These are phyloP conservation scores for Pundamilia nyererei DNA, from an alignment of 2,113 vertebrate species.

Conservation along the genomic window DNA sequence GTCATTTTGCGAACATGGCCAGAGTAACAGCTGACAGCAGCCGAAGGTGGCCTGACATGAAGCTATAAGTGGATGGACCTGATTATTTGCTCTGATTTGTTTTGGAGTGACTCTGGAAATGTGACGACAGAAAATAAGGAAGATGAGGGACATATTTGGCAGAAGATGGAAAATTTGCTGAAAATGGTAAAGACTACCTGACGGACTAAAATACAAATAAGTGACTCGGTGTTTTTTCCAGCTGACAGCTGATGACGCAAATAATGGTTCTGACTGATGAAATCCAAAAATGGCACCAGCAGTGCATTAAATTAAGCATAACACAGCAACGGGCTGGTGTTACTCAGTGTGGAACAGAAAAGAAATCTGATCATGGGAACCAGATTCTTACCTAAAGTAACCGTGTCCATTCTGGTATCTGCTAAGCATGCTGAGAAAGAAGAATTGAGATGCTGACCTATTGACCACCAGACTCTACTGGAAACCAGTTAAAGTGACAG, in stretches of 20 bases:
- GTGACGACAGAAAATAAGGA: not conserved
- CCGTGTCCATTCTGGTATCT: not conserved
- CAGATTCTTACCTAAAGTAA: not conserved
- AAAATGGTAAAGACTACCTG: not conserved
- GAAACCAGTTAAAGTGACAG: not conserved
- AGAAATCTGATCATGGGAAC: slow-evolving; percentile 8
- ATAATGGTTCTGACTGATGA: not conserved
- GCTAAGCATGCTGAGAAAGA: slow-evolving; percentile 37
- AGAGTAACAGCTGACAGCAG: slow-evolving; percentile 10
- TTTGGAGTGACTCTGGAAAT: not conserved
- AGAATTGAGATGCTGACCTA: not conserved
- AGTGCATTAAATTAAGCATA: slow-evolving; percentile 2
- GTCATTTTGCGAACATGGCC: slow-evolving; percentile 20
- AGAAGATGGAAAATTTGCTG: not conserved
- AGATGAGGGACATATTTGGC: not conserved
- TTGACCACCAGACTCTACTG: not conserved
- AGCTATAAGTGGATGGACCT: not conserved
- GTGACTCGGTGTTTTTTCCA: not conserved
- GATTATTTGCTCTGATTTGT: not conserved
- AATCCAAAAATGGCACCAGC: not conserved
- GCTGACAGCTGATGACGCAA: not conserved
- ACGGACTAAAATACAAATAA: not conserved
- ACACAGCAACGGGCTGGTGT: not conserved
- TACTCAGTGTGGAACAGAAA: slow-evolving; percentile 15
- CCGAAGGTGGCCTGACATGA: not conserved